Percentiles rank a stretch among this genome's conserved stretches.
Evolutionary conservation across 1,140 invertebrate species (phyloP).

Genomic region (Telenomus remus): DNA sequence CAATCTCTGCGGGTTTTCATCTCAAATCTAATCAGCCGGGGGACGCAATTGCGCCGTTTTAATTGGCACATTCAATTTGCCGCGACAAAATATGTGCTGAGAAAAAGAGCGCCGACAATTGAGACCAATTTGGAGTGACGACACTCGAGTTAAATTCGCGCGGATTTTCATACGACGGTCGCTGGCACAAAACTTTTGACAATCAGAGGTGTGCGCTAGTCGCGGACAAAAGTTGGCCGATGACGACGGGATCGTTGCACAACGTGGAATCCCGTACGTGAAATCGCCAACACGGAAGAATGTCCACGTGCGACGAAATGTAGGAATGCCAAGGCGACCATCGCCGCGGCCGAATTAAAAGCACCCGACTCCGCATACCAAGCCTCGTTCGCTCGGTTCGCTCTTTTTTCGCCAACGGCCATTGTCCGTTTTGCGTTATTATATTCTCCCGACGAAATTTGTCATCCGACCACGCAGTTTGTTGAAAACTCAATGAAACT

Average conservation of each 20-base stretch:
- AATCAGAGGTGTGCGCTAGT: too few species aligned
- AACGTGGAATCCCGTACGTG: conserved; percentile 27
- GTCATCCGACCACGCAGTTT: conserved; percentile 12
- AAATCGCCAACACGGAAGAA: conserved; percentile 45
- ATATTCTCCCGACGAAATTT: conserved; percentile 26
- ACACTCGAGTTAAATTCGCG: too few species aligned
- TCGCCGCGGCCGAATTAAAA: conserved; percentile 32
- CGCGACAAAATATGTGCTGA: too few species aligned
- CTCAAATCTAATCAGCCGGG: conserved; percentile 15
- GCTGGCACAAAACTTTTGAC: too few species aligned
- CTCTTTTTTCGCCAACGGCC: background rate
- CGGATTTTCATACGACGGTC: too few species aligned
- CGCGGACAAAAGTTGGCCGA: background rate
- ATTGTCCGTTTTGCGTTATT: conserved; percentile 43
- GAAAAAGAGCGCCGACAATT: too few species aligned
- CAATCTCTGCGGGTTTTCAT: conserved; percentile 2
- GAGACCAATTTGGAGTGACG: too few species aligned
- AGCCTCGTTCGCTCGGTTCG: conserved; percentile 46
- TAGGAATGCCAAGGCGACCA: conserved; percentile 18
- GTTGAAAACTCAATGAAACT: too few species aligned
- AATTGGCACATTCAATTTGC: too few species aligned
- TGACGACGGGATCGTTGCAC: conserved; percentile 3
- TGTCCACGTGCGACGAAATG: conserved; percentile 39
- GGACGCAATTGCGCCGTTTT: too few species aligned
- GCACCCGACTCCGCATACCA: conserved; percentile 46